phyloP scores from a whole-genome alignment of 2,797 vertebrate genomes.

The Aphelocoma californica region DNA sequence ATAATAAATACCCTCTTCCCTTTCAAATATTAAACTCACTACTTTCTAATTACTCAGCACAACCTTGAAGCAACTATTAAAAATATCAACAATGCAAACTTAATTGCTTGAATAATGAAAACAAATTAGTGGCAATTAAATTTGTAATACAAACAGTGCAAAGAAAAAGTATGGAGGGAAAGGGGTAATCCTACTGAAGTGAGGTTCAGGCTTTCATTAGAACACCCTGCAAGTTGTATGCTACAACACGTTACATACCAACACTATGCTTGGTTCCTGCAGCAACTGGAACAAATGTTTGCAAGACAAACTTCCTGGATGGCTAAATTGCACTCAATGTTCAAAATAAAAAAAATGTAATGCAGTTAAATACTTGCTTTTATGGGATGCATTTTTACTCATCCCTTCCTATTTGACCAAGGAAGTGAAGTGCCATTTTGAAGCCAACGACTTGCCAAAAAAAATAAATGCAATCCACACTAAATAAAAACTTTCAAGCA shows the following conservation, averaged over 20 bases:
- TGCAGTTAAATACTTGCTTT: conserved; percentile 17
- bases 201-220: background rate
- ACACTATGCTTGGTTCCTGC: background rate
- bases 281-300: background rate
- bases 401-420: conserved; percentile 11
- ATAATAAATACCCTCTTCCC: conserved; percentile 77
- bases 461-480: conserved; percentile 9
- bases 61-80: conserved; percentile 66
- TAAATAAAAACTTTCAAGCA: conserved; percentile 26
- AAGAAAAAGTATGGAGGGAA: conserved; percentile 26
- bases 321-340: conserved; percentile 15
- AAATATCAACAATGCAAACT: conserved; percentile 45
- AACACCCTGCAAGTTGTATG: background rate
- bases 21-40: conserved; percentile 63
- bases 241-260: background rate
- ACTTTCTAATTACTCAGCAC: conserved; percentile 61
- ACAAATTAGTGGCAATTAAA: conserved; percentile 56
- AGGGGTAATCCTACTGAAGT: background rate
- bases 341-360: background rate
- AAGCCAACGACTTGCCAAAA: background rate
- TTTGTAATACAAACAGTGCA: conserved; percentile 60
- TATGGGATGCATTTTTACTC: background rate
- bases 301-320: conserved; percentile 1
- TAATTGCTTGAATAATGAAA: conserved; percentile 54
- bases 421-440: conserved; percentile 35